Conservation (phyloP, 2,797 vertebrate species). For the Crocodylus rhombifer region DNA sequence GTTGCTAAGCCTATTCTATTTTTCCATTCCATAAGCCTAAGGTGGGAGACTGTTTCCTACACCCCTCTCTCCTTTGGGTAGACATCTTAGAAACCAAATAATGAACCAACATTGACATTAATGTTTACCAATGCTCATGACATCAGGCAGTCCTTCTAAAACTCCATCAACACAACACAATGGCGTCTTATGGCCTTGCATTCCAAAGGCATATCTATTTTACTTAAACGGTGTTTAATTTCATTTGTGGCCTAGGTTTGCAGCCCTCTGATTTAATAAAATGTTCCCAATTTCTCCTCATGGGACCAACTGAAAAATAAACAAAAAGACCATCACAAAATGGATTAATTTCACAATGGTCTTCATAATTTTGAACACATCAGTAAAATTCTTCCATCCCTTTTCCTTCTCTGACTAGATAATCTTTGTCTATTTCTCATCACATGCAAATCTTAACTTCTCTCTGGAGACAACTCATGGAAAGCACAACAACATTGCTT, state of each 20-base stretch:
- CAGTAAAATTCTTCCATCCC: constrained; percentile 23
- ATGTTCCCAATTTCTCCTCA: constrained; percentile 5
- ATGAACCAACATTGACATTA: background rate
- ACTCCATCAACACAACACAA: background rate
- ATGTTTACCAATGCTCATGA: constrained; percentile 24
- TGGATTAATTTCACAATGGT: constrained; percentile 40
- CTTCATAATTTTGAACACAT: constrained; percentile 53
- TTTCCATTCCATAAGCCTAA: background rate
- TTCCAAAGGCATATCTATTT: background rate
- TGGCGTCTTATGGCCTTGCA: constrained; percentile 46
- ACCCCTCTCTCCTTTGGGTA: background rate
- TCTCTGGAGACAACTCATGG: constrained; percentile 48
- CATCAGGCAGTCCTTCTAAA: constrained; percentile 31
- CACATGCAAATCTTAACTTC: constrained; percentile 53
- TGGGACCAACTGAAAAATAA: constrained; percentile 17
- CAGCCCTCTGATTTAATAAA: constrained; percentile 20
- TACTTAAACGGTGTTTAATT: constrained; percentile 10
- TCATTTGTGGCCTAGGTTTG: constrained; percentile 40
- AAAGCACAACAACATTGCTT: constrained; percentile 58
- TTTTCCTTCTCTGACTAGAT: constrained; percentile 54
- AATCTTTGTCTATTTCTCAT: constrained; percentile 53
- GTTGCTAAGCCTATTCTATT: rapidly evolving
- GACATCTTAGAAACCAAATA: background rate
- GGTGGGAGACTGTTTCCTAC: background rate
- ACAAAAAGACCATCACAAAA: background rate